A percentile compares a stretch with the other conserved stretches of the same genome.
Evolutionary conservation across 2,797 vertebrate species (phyloP).

Genomic region (Hoplostethus atlanticus): DNA sequence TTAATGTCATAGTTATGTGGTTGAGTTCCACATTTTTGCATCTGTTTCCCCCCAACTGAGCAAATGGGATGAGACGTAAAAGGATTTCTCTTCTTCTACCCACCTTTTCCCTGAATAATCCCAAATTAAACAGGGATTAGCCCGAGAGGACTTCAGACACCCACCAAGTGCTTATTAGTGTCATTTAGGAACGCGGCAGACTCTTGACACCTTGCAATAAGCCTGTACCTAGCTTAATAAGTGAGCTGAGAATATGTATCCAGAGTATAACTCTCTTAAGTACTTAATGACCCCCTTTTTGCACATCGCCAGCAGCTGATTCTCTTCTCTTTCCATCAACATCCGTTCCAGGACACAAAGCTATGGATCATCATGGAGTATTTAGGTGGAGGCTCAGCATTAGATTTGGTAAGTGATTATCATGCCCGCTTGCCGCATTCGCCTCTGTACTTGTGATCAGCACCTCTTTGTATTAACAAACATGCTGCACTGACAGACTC

Average conservation of each 20-base stretch:
- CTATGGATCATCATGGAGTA: conserved; percentile 99
- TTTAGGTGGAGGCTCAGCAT: conserved; percentile 95
- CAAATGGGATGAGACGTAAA: conserved; percentile 14
- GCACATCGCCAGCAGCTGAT: not conserved
- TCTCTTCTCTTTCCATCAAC: conserved; percentile 29
- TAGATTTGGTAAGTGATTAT: conserved; percentile 91
- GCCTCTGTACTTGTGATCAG: not conserved
- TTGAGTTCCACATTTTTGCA: not conserved
- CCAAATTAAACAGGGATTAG: conserved; percentile 58
- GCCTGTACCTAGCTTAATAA: conserved; percentile 7
- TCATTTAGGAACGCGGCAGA: conserved; percentile 25
- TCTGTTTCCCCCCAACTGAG: not conserved
- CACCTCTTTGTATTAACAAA: not conserved
- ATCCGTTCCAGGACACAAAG: conserved; percentile 91
- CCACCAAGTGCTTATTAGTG: conserved; percentile 36
- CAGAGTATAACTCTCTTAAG: conserved; percentile 3
- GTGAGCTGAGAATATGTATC: not conserved
- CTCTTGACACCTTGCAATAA: not conserved
- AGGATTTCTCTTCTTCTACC: conserved; percentile 30
- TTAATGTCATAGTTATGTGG: not conserved
- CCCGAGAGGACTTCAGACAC: conserved; percentile 29
- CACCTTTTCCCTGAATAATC: conserved; percentile 49
- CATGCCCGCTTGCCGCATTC: not conserved
- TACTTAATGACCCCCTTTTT: not conserved
- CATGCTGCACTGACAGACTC: not conserved